Percentiles rank a stretch among this genome's conserved stretches.
Evolutionary conservation across 2,888 invertebrate genomes (phyloP).

Genomic region (Cheilosia urbana): DNA sequence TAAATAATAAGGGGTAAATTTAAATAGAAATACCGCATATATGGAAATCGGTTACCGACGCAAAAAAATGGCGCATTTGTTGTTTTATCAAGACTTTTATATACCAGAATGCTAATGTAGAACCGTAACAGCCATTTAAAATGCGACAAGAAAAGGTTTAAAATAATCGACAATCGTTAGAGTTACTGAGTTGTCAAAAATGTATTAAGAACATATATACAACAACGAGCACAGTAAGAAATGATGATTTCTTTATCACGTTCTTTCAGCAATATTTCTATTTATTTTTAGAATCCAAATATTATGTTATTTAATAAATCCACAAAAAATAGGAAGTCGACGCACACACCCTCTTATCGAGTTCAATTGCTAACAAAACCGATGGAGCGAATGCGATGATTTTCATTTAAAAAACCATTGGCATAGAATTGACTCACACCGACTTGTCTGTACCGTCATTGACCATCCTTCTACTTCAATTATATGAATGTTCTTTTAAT

Average conservation of each 20-base stretch:
- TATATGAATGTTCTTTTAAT: conserved; percentile 68
- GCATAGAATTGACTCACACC: conserved; percentile 21
- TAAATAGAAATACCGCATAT: too few relatives aligned
- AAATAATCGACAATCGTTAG: too few relatives aligned
- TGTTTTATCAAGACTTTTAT: too few relatives aligned
- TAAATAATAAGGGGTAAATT: too few relatives aligned
- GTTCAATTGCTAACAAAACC: background rate
- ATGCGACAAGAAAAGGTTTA: too few relatives aligned
- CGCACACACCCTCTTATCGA: background rate
- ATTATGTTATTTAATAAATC: background rate
- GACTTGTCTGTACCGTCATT: conserved; percentile 8
- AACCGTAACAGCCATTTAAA: too few relatives aligned
- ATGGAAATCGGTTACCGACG: too few relatives aligned
- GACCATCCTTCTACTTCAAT: conserved; percentile 62
- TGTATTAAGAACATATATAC: too few relatives aligned
- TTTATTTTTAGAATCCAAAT: background rate
- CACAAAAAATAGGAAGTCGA: conserved; percentile 3
- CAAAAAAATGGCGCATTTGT: too few relatives aligned
- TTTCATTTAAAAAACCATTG: conserved; percentile 36
- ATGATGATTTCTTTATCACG: background rate
- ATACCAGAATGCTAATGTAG: too few relatives aligned
- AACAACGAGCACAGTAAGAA: background rate
- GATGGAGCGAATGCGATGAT: conserved; percentile 27
- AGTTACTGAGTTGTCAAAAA: too few relatives aligned
- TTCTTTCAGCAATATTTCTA: background rate